Base-by-base conservation (phyloP, 2,113 vertebrate species). In the Antigone vipio region DNA sequence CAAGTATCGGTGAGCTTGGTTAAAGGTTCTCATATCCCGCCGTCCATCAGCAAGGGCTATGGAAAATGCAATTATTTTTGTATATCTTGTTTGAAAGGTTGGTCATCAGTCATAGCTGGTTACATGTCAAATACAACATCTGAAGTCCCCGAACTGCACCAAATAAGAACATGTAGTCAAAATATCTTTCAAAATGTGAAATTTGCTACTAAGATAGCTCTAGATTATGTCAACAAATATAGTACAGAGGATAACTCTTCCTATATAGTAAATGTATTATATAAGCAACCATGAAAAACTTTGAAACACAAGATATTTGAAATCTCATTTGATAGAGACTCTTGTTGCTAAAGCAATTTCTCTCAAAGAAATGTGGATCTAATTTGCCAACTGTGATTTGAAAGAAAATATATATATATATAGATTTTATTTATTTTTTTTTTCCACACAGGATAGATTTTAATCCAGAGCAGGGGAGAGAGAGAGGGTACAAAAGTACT, bases 351-450 rank as follows among this genome's bases (percentile, higher is more conserved):
- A 87, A 92, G 86, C 68, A 85, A 85, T 95, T 95, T 82, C 77
- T 81, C 84, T 79, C 69, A 30, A 78, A 75, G 66, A 91, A 92
- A 60, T 20, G 29, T 89, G 89, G 64, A 75, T 94, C 91, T 87
- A 75, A 72, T 94, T 95, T 95, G 73, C 80, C 80, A 89, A 22
- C 52, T 53, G 49, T 89, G 64, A 93, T 91, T 78, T 95, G 62
- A 83, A 59, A 72, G 63, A 40, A 90, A 66, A 87, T 87, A 66
- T n/a, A 87, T 81, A 84, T 30, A 72, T 73, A 34, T 58, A 84
- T 96, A 53, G 63, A 87, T 67, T 76, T 85, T 38, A 23, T 11
- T 40, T 22, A 26, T 45, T 7, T 15, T 15, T 15, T 15, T 21
- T 30, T 68, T 15, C 9, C 9, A 26, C 5, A 1, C 22, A 52